These are phyloP conservation scores for Aplocera efformata DNA, from an alignment of 2,888 invertebrate species.

Conservation along the genomic window DNA sequence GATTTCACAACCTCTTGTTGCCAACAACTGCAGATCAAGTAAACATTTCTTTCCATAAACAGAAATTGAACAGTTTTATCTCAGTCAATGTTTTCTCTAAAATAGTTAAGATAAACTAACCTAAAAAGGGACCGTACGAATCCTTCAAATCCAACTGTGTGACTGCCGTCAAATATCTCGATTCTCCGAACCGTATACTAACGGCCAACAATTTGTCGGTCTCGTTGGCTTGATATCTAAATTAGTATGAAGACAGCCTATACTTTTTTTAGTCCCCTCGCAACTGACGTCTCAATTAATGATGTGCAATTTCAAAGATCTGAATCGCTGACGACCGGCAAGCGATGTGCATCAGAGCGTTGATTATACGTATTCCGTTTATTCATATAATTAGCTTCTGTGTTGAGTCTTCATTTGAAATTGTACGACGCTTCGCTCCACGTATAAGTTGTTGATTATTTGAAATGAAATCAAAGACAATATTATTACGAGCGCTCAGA, in stretches of 20 bases:
- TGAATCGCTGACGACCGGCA: slow-evolving; percentile 45
- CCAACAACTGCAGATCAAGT: too few species aligned
- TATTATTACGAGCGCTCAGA: too few species aligned
- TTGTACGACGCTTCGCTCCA: too few species aligned
- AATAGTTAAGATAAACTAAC: too few species aligned
- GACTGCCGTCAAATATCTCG: slow-evolving; percentile 33
- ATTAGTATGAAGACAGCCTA: slow-evolving; percentile 71
- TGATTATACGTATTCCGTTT: slow-evolving; percentile 26
- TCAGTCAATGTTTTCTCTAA: too few species aligned
- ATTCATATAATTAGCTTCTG: slow-evolving; percentile 23
- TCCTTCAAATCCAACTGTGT: slow-evolving; percentile 11
- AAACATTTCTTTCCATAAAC: too few species aligned
- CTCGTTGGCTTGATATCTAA: slow-evolving; percentile 73
- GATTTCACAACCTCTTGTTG: too few species aligned
- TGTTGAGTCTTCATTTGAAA: background rate
- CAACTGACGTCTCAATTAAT: slow-evolving; percentile 73
- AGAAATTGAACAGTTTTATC: too few species aligned
- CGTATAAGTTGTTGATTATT: too few species aligned
- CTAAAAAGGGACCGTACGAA: background rate
- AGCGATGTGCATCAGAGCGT: slow-evolving; percentile 28
- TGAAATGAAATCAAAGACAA: too few species aligned
- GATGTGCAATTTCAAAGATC: slow-evolving; percentile 69
- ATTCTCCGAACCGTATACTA: slow-evolving; percentile 64
- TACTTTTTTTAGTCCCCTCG: slow-evolving; percentile 49
- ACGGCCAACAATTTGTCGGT: slow-evolving; percentile 70